These are phyloP conservation scores for Phengaris alcon DNA, from an alignment of 2,888 invertebrate genomes.

Conservation along the genomic window DNA sequence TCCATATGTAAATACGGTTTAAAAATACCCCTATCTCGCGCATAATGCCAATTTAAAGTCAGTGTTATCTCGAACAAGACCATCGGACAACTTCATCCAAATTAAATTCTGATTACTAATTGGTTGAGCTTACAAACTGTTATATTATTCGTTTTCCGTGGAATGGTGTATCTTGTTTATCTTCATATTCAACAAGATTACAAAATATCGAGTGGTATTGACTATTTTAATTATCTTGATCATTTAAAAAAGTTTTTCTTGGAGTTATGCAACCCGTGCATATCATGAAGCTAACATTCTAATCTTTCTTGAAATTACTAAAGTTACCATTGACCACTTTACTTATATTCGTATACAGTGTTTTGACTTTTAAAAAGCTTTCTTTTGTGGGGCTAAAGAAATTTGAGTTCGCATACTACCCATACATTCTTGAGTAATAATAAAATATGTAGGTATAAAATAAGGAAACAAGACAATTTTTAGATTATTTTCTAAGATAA, in stretches of 20 bases:
- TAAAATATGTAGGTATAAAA: too few relatives aligned
- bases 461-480: too few relatives aligned
- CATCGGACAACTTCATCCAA: slow-evolving; percentile 50
- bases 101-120: slow-evolving; percentile 60
- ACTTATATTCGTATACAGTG: too few relatives aligned
- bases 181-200: slow-evolving; percentile 33
- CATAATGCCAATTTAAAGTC: slow-evolving; percentile 39
- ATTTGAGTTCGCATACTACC: too few relatives aligned
- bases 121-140: slow-evolving; percentile 55
- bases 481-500: too few relatives aligned
- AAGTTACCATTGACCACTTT: not conserved
- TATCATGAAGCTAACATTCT: not conserved
- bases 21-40: slow-evolving; percentile 37
- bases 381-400: too few relatives aligned
- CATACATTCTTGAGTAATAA: too few relatives aligned
- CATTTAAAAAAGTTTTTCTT: not conserved
- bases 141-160: slow-evolving; percentile 44
- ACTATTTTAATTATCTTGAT: slow-evolving; percentile 15
- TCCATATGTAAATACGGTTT: slow-evolving; percentile 32
- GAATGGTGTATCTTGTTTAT: slow-evolving; percentile 16
- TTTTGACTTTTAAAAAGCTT: too few relatives aligned
- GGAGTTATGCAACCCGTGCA: not conserved
- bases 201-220: slow-evolving; percentile 8
- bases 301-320: not conserved
- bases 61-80: slow-evolving; percentile 38